phyloP scores from a whole-genome alignment of 2,797 vertebrate species.

The Tamandua tetradactyla region DNA sequence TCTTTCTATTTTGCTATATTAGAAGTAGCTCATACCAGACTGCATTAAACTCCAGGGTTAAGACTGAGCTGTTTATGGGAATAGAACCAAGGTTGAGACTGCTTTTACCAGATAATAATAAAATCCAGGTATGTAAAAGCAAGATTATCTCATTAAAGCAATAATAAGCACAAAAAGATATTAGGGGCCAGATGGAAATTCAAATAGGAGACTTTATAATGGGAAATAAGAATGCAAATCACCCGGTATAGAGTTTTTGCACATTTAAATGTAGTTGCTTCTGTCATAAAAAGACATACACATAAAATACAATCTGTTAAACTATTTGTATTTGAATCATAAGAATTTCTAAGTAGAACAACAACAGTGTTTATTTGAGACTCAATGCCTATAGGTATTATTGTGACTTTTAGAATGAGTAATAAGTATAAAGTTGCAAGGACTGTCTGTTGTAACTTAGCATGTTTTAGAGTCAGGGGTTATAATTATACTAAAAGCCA shows the following conservation, averaged over 20 bases:
- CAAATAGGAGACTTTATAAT: conserved; percentile 85
- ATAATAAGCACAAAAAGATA: conserved; percentile 81
- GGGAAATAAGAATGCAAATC: conserved; percentile 86
- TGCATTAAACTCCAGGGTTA: conserved; percentile 68
- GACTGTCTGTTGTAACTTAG: conserved; percentile 38
- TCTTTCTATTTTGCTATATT: conserved; percentile 40
- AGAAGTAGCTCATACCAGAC: conserved; percentile 27
- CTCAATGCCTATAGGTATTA: conserved; percentile 75
- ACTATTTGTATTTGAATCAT: conserved; percentile 81
- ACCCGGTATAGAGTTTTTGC: conserved; percentile 81
- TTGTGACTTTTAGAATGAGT: conserved; percentile 68
- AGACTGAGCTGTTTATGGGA: conserved; percentile 63
- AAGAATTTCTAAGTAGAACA: conserved; percentile 78
- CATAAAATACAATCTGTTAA: conserved; percentile 87
- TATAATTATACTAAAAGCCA: conserved; percentile 49
- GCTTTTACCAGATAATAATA: conserved; percentile 80
- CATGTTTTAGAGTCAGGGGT: conserved; percentile 26
- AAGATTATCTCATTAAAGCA: conserved; percentile 84
- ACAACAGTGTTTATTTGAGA: conserved; percentile 61
- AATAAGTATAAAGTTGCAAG: conserved; percentile 70
- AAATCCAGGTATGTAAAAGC: conserved; percentile 81
- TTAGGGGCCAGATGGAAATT: conserved; percentile 85
- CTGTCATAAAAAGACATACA: conserved; percentile 83
- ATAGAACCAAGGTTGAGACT: conserved; percentile 72
- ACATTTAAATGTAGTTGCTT: conserved; percentile 83